Base-by-base conservation (phyloP, 2,888 invertebrate species). In the Lutraria lutraria region DNA sequence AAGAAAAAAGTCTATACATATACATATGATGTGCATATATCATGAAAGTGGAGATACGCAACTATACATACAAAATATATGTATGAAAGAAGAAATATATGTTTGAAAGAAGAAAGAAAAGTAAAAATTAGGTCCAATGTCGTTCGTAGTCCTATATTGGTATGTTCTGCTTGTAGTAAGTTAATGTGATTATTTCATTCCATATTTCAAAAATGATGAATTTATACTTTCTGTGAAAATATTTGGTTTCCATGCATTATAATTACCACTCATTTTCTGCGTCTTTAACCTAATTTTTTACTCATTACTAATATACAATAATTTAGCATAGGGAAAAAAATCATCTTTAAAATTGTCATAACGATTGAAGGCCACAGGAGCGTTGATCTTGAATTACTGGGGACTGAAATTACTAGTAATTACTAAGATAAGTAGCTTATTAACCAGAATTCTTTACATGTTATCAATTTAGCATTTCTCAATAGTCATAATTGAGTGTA, bases 371-470 rank as follows among this genome's bases (percentile, higher is more conserved):
- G 76, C 76, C 76, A 76, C 16, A 34, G 31, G 76, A 29, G 81
- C 21, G 81, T 81, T 52, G 53, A 54, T 81, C 25, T 21, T 53
- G 25, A 54, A 54, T n/a, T 8, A 34, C 56, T 29, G 43, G 31
- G 53, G 56, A 53, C 60, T 0, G 13, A 86, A 86, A 86, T 86
- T 86, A 53, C 81, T n/a, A 25, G 81, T 86, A 86, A 86, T 86
- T 86, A 72, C 34, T 16, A 31, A 63, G 34, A 86, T 86, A 81
- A 86, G 60, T 34, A 29, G 79, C 19, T 52, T 60, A 86, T 86
- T 86, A 86, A 31, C 25, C 81, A 54, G 53, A 81, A 68, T 86
- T 86, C 53, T 81, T 68, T 81, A 81, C 81, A 25, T 43, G 29
- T 21, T 86, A 68, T 81, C 54, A 52, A 52, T 68, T 81, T 25